These are phyloP conservation scores for Drepana falcataria DNA, from an alignment of 2,888 invertebrate species.

Conservation along the genomic window DNA sequence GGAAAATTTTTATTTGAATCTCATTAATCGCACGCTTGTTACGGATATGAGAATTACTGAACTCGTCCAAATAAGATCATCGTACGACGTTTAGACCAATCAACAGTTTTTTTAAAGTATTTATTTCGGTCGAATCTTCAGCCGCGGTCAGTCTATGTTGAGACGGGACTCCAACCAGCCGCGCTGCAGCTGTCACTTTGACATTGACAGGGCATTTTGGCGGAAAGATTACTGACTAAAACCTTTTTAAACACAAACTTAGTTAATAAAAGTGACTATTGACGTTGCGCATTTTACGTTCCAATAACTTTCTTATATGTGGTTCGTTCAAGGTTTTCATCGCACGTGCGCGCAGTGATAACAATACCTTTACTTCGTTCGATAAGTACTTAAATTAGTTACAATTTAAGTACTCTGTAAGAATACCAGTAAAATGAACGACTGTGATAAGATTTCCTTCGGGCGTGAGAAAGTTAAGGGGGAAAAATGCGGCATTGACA, in stretches of 20 bases:
- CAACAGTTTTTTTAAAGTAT: slow-evolving; percentile 25
- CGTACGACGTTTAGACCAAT: slow-evolving; percentile 1
- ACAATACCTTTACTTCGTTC: background rate
- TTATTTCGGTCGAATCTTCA: slow-evolving; percentile 44
- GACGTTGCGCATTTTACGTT: slow-evolving; percentile 7
- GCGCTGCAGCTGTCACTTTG: slow-evolving; percentile 31
- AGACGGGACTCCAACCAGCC: slow-evolving; percentile 35
- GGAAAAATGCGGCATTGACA: slow-evolving; percentile 52
- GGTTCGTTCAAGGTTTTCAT: slow-evolving; percentile 23
- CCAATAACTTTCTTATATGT: slow-evolving; percentile 26
- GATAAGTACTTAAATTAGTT: too few relatives aligned
- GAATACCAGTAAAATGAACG: slow-evolving; percentile 30
- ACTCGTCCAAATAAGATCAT: background rate
- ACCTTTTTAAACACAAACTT: background rate
- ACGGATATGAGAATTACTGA: background rate
- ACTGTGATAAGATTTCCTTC: slow-evolving; percentile 22
- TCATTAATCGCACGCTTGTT: background rate
- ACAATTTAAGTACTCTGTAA: too few relatives aligned
- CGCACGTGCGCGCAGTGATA: slow-evolving; percentile 27
- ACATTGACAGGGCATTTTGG: slow-evolving; percentile 22
- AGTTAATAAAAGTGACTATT: background rate
- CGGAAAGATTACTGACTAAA: slow-evolving; percentile 30
- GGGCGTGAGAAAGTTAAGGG: slow-evolving; percentile 33
- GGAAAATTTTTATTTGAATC: background rate
- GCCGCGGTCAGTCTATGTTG: slow-evolving; percentile 36